These are phyloP conservation scores for Salvator merianae DNA, from an alignment of 2,113 vertebrate species.

Conservation along the genomic window DNA sequence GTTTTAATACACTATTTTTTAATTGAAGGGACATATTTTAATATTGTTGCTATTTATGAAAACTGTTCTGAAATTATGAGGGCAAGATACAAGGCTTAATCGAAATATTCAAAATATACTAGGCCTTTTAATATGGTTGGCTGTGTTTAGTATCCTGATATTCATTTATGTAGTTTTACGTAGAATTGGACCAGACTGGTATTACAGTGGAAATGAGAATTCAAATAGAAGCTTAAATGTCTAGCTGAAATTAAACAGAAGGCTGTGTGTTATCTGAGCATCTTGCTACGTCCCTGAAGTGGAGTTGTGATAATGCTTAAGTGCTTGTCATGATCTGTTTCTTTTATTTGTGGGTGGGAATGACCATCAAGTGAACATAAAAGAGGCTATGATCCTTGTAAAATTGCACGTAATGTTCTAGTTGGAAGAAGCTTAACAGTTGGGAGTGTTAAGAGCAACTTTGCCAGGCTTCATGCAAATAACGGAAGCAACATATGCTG, in stretches of 20 bases:
- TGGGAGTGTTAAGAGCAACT: constrained; percentile 10
- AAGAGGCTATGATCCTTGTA: constrained; percentile 23
- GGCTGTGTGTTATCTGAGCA: neutral
- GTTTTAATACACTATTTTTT: too few relatives aligned
- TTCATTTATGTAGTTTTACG: neutral
- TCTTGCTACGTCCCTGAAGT: neutral
- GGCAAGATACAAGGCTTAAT: too few relatives aligned
- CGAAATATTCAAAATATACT: too few relatives aligned
- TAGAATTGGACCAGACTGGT: neutral
- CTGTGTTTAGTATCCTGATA: too few relatives aligned
- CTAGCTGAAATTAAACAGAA: neutral
- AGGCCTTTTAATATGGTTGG: too few relatives aligned
- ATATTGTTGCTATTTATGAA: too few relatives aligned
- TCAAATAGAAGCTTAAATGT: constrained; percentile 19
- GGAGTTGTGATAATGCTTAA: constrained; percentile 5
- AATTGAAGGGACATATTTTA: too few relatives aligned
- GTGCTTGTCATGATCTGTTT: constrained; percentile 19
- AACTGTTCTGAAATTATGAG: too few relatives aligned
- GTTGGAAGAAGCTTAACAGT: neutral
- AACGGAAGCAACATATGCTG: neutral
- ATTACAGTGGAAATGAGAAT: neutral
- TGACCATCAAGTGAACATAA: constrained; percentile 29
- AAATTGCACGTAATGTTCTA: constrained; percentile 21
- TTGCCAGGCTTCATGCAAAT: constrained; percentile 9
- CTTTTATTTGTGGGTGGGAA: constrained; percentile 29